Evolutionary conservation across 2,888 invertebrate species (phyloP), one percentile per base, ranked within the genome.

Genomic region (Rapana venosa): DNA sequence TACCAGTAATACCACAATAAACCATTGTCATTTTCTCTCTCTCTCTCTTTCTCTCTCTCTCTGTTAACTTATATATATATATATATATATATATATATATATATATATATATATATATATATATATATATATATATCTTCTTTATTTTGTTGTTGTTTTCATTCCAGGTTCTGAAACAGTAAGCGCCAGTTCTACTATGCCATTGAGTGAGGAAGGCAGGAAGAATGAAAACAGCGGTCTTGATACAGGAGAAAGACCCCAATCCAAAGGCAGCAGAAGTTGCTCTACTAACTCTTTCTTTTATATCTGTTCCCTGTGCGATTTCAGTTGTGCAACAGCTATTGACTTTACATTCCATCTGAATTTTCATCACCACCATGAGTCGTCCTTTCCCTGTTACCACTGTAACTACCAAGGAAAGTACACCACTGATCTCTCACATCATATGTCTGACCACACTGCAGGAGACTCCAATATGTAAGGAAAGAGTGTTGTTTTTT

Each of bases 351-450:
- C 88, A 35, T 61, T 88, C 35, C 88, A 88, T 35, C 81, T 88
- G 15, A 88, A 88, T n/a, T 81, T 35, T 26, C 56, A 79, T 5
- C 88, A 88, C n/a, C 36, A 81, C 35, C 8, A 35, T 20, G 77
- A 88, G 13, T 13, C 5, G 35, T 32, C 22, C 26, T 88, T 77
- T 77, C 36, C 47, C 32, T 88, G 88, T 58, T 81, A 61, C 88
- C 81, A 88, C 35, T 88, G 88, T 81, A 77, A 88, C 58, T 88
- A 88, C 61, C 30, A n/a, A 1, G 88, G 88, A 20, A 15, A 32
- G 32, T 88, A 88, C 88, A 88, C 88, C 79, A 88, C 88, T 1
- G 88, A 88, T 35, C 88, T 88, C 81, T 81, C 88, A 22, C 61
- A 88, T 26, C 88, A 88, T 47, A 61, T 88, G 32, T 81, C n/a